Base-by-base conservation (phyloP, 2,888 invertebrate species). In the Ischnura elegans region DNA sequence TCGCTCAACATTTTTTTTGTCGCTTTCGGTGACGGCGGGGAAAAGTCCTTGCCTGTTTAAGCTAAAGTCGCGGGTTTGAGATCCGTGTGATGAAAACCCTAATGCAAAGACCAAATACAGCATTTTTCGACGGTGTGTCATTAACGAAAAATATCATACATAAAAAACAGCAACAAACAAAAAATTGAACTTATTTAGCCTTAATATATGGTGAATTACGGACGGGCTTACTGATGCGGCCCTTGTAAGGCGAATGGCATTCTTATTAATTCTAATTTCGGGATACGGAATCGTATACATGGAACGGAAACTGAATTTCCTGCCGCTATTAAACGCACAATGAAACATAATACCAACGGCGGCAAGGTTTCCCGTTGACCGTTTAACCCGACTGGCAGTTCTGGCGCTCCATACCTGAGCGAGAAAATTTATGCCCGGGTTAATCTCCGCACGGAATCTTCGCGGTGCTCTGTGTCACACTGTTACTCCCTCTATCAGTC, bases 391-490 rank as follows among this genome's bases (percentile, higher is more conserved):
- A 76, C 29, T 16, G 29, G 76, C 76, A 76, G 29, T 76, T 13
- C 76, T n/a, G 13, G 25, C 55, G 43, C 90, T 90, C 90, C 43
- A 76, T 43, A 43, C 61, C 45, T 25, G 21, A 61, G n/a, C 43
- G 66, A 66, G 90, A 61, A 36, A 90, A 90, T 90, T 90, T 90
- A 90, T 90, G 61, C 61, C 90, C 61, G 43, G 61, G 45, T 90
- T 90, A 90, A 90, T 90, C 90, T 90, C 90, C n/a, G 43, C 61
- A n/a, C 55, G 61, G 43, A 43, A 90, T 90, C 90, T 61, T 43
- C 55, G 90, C 43, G 43, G 61, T 61, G 61, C 90, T 42, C 36
- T 90, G 61, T 90, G 90, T 90, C 90, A 90, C 90, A 21, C 66
- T 61, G 2, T n/a, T 29, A 6, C 13, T 42, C 42, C n/a, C 55